phyloP scores from a whole-genome alignment of 2,797 vertebrate genomes.

The Brachyalestes nurse region DNA sequence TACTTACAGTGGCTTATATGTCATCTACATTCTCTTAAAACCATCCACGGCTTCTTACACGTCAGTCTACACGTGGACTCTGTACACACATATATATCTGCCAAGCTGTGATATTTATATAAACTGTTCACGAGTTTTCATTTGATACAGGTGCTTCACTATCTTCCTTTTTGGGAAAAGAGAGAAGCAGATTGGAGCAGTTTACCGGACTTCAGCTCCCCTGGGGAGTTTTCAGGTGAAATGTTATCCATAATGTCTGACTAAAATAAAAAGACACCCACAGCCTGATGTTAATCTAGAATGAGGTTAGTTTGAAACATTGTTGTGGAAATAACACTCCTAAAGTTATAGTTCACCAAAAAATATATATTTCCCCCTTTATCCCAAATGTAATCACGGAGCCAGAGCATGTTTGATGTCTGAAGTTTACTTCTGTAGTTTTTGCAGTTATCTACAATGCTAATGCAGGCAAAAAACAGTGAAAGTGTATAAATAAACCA shows the following conservation, averaged over 20 bases:
- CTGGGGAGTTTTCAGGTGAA: conserved; percentile 48
- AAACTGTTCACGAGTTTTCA: not conserved
- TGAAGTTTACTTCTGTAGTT: too few relatives aligned
- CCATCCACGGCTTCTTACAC: conserved; percentile 74
- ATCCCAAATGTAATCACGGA: too few relatives aligned
- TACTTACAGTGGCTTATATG: conserved; percentile 78
- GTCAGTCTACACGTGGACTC: conserved; percentile 57
- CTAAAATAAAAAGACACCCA: not conserved
- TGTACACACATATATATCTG: not conserved
- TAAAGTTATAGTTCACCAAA: too few relatives aligned
- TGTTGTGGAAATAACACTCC: too few relatives aligned
- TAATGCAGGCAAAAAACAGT: too few relatives aligned
- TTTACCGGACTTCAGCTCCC: conserved; percentile 12
- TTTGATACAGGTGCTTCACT: conserved; percentile 72
- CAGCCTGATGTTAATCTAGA: too few relatives aligned
- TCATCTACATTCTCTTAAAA: conserved; percentile 75
- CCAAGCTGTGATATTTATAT: not conserved
- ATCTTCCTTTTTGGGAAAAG: conserved; percentile 72
- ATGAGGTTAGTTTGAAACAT: not conserved
- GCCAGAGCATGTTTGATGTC: too few relatives aligned
- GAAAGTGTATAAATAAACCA: too few relatives aligned
- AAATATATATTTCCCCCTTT: too few relatives aligned
- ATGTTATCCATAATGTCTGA: not conserved
- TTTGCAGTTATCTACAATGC: too few relatives aligned
- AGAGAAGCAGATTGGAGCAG: conserved; percentile 48